Conservation (phyloP, 2,113 vertebrate species). For the Lynx canadensis region DNA sequence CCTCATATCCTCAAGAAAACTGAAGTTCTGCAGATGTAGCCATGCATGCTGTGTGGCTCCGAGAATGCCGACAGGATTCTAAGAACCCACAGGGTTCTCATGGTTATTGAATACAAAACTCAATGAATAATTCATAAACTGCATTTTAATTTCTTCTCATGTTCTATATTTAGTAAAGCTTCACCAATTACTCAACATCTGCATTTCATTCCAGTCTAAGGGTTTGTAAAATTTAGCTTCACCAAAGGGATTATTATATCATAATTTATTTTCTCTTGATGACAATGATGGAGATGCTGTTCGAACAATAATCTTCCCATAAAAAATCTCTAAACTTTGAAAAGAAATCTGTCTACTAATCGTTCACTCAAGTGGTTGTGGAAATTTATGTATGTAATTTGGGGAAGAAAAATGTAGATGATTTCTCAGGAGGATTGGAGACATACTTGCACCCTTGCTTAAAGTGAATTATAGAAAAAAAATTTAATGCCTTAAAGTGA, state of each 20-base stretch:
- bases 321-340: background rate
- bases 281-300: constrained; percentile 28
- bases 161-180: constrained; percentile 50
- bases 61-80: background rate
- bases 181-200: constrained; percentile 45
- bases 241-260: constrained; percentile 19
- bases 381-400: background rate
- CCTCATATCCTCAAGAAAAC: background rate
- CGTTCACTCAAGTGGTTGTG: background rate
- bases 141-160: constrained; percentile 25
- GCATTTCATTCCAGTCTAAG: constrained; percentile 26
- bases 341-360: background rate
- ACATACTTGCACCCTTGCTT: background rate
- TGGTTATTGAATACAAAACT: background rate
- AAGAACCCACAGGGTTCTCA: background rate
- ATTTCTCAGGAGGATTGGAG: background rate
- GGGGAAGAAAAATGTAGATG: background rate
- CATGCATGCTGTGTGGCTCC: background rate
- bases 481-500: background rate
- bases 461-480: background rate
- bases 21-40: background rate
- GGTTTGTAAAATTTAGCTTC: constrained; percentile 48
- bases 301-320: background rate
- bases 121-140: constrained; percentile 56
- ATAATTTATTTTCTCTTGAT: constrained; percentile 35